Base-by-base conservation (phyloP, 2,888 invertebrate genomes). In the Anoncus sp. region DNA sequence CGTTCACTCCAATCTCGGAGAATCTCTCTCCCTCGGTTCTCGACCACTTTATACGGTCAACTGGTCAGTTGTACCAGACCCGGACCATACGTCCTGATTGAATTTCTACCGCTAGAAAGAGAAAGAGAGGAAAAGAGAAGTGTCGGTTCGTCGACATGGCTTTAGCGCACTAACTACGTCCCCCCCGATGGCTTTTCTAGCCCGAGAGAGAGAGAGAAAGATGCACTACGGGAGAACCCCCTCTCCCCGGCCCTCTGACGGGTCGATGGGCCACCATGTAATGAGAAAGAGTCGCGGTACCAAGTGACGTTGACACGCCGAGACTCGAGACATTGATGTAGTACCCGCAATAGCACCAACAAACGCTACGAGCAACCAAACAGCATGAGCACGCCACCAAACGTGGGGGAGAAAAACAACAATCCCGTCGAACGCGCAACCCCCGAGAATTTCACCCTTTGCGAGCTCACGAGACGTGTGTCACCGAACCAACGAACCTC, bases 241-340 rank as follows among this genome's bases (percentile, higher is more conserved):
- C n/a, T n/a, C n/a, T n/a, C n/a, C n/a, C n/a, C n/a, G n/a, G n/a
- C n/a, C n/a, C n/a, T n/a, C n/a, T n/a, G 24, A 31, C 76, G 67
- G 75, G 74, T 77, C 79, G 73, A 62, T 76, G 81, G 79, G 82
- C 63, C 78, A 78, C 80, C 82, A 74, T 53, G 84, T 87, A 87
- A 87, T 87, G 87, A 87, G 87, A 87, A 87, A 85, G 84, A 85
- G 86, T 85, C 84, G 79, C 82, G 81, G 77, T 82, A 60, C 72
- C 67, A 73, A n/a, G 60, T 85, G 86, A 85, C 85, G 81, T 86
- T 87, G 86, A 86, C 86, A 77, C 82, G 78, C 82, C 75, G 81
- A 83, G 82, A 83, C 82, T 82, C 67, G 79, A 84, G 84, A 85
- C 85, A 83, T 84, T 85, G 86, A 86, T 85, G 84, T 85, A 86